A percentile compares a stretch with the other conserved stretches of the same genome.
These are phyloP conservation scores for Hemibagrus guttatus DNA, from an alignment of 2,797 vertebrate genomes.

Conservation along the genomic window DNA sequence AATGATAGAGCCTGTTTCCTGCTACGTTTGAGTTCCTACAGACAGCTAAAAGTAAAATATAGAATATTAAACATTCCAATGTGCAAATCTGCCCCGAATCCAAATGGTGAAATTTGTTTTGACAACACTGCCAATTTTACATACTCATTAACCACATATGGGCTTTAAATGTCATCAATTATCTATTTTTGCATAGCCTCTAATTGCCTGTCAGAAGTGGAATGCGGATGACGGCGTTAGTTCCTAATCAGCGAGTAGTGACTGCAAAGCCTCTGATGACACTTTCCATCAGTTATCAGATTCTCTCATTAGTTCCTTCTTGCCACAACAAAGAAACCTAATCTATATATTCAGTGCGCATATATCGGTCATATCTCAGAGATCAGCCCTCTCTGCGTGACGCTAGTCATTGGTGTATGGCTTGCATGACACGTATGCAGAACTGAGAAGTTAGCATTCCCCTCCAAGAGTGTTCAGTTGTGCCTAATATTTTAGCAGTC, in stretches of 20 bases:
- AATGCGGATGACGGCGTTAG: conserved; percentile 34
- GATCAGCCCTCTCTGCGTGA: neutral
- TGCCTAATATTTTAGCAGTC: neutral
- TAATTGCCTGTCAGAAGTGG: conserved; percentile 55
- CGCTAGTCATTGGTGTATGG: neutral
- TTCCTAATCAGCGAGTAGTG: conserved; percentile 46
- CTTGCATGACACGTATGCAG: neutral
- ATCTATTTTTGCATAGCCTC: conserved; percentile 41
- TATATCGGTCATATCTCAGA: neutral
- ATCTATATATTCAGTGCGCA: conserved; percentile 17
- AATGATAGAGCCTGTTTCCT: neutral
- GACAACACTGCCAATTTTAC: neutral
- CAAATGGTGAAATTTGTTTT: neutral
- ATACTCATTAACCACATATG: conserved; percentile 36
- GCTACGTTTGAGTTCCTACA: neutral
- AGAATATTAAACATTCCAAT: neutral
- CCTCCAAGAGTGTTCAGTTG: neutral
- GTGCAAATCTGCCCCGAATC: neutral
- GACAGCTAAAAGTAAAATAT: conserved; percentile 4
- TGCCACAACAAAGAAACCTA: neutral
- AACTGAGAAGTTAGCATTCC: neutral
- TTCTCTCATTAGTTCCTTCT: neutral
- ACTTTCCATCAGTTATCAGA: conserved; percentile 11
- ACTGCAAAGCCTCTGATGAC: conserved; percentile 19
- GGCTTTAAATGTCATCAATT: conserved; percentile 44